Percentiles rank a stretch among this genome's conserved stretches.
These are phyloP conservation scores for Himalopsyche phryganea DNA, from an alignment of 1,140 invertebrate species.

Conservation along the genomic window DNA sequence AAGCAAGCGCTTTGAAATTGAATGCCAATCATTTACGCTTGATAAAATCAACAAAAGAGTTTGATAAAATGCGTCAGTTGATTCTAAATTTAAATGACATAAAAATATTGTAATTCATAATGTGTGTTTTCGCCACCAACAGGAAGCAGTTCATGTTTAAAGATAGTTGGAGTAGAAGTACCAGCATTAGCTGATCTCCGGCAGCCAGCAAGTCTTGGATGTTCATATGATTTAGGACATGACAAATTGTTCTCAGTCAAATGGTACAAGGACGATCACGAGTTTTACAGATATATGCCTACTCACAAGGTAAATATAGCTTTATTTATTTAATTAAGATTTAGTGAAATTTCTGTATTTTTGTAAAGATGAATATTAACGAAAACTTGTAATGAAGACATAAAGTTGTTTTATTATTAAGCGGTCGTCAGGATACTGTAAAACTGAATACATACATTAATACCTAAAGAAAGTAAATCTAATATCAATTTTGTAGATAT, in stretches of 20 bases:
- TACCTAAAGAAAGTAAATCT: no score
- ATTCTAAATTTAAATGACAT: no score
- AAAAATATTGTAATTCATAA: no score
- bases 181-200: slow-evolving; percentile 24
- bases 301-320: slow-evolving; percentile 31
- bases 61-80: no score
- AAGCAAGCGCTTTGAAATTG: no score
- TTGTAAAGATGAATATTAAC: background rate
- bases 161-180: slow-evolving; percentile 5
- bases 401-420: background rate
- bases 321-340: no score
- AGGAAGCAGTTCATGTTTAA: background rate
- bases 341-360: no score
- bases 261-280: slow-evolving; percentile 60
- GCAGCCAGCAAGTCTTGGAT: slow-evolving; percentile 21
- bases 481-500: no score
- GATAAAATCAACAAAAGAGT: no score
- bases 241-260: slow-evolving; percentile 55
- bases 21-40: no score
- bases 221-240: slow-evolving; percentile 13
- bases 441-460: background rate
- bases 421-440: background rate
- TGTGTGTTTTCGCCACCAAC: no score
- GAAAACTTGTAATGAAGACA: background rate
- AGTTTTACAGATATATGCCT: slow-evolving; percentile 61